These are phyloP conservation scores for Psilanteris sp. DNA, from an alignment of 1,140 invertebrate species.

Conservation along the genomic window DNA sequence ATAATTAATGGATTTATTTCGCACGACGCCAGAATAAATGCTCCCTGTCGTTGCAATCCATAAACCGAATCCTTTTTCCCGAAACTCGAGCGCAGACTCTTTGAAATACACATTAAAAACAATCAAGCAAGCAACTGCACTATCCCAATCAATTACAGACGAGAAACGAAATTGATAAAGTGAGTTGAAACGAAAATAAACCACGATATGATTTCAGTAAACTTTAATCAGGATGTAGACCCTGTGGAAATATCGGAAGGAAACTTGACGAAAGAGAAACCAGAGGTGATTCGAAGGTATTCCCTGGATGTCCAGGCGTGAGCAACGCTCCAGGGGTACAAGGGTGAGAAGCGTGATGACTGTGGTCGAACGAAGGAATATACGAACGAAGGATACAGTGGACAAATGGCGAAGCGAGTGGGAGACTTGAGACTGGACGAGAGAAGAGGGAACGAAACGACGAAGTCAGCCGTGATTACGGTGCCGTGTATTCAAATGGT, in stretches of 20 bases:
- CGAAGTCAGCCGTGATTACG: constrained; percentile 76
- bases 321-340: constrained; percentile 52
- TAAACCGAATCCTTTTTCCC: no score
- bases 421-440: constrained; percentile 52
- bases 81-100: no score
- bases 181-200: constrained; percentile 3
- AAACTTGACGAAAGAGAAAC: constrained; percentile 40
- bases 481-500: constrained; percentile 80
- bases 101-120: no score
- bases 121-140: no score
- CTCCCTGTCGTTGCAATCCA: no score
- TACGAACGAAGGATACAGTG: constrained; percentile 62
- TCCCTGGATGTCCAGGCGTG: constrained; percentile 67
- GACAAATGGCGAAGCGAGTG: constrained; percentile 68
- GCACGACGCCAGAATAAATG: no score
- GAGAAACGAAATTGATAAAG: neutral
- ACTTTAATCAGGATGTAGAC: constrained; percentile 41
- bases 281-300: constrained; percentile 71
- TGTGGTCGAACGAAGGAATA: constrained; percentile 61
- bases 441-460: constrained; percentile 61
- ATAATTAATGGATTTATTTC: no score
- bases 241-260: constrained; percentile 42
- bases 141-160: neutral
- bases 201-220: constrained; percentile 11
- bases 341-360: constrained; percentile 73